Percentiles rank a stretch among this genome's conserved stretches.
Conservation (phyloP, 2,797 vertebrate species). For the Myotis vivesi region DNA sequence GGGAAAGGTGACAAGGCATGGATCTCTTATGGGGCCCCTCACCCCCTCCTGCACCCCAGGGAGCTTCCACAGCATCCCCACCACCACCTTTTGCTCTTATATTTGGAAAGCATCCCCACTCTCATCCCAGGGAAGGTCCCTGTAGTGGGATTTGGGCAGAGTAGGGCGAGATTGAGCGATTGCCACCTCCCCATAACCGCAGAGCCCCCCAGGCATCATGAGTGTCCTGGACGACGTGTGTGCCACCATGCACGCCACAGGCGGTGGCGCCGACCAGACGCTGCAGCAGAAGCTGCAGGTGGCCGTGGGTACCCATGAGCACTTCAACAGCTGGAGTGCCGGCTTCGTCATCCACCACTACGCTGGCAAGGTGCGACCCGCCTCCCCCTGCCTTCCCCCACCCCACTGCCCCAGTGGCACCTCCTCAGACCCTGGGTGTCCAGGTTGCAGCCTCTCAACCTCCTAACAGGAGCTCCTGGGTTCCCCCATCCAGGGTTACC, state of each 20-base stretch:
- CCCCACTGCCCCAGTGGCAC: fast-evolving
- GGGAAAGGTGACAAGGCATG: neutral
- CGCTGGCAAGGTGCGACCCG: slow-evolving; percentile 90
- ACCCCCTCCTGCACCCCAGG: neutral
- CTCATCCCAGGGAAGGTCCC: neutral
- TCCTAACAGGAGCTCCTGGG: neutral
- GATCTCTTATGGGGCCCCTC: neutral
- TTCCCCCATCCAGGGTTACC: neutral
- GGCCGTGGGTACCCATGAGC: slow-evolving; percentile 93
- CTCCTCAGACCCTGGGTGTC: neutral
- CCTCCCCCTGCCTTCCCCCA: neutral
- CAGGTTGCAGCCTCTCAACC: neutral
- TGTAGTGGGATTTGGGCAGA: neutral
- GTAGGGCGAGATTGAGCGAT: neutral
- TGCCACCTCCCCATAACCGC: fast-evolving
- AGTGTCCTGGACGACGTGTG: slow-evolving; percentile 97
- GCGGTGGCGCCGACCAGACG: slow-evolving; percentile 93
- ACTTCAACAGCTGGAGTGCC: slow-evolving; percentile 96
- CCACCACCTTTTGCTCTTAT: neutral
- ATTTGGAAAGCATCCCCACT: neutral
- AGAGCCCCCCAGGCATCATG: slow-evolving; percentile 97
- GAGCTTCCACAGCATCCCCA: neutral
- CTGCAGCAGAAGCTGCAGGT: slow-evolving; percentile 96
- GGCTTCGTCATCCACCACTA: slow-evolving; percentile 98
- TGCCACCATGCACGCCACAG: slow-evolving; percentile 96